Evolutionary conservation across 1,140 invertebrate species (phyloP).

Genomic region (Conus betulinus): DNA sequence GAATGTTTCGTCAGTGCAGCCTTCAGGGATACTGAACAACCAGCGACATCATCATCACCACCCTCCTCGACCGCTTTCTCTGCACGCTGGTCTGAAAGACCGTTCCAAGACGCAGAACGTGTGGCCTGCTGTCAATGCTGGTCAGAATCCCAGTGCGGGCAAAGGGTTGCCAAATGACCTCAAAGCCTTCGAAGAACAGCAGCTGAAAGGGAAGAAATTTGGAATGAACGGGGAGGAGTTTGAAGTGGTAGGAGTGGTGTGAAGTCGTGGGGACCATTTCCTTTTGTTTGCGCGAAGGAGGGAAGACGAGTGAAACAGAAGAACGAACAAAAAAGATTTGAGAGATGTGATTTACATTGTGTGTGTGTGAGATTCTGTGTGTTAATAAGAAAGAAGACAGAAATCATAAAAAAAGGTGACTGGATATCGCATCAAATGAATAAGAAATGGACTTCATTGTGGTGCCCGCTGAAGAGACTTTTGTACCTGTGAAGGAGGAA

Average conservation of each 20-base stretch:
- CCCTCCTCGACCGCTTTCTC: slow-evolving; percentile 7
- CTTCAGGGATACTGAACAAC: slow-evolving; percentile 6
- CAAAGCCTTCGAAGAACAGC: slow-evolving; percentile 45
- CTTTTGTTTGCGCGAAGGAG: too few relatives aligned
- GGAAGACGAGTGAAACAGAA: too few relatives aligned
- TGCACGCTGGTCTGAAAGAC: slow-evolving; percentile 38
- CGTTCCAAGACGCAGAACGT: slow-evolving; percentile 44
- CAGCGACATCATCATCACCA: slow-evolving; percentile 28
- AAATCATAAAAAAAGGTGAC: too few relatives aligned
- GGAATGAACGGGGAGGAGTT: slow-evolving; percentile 59
- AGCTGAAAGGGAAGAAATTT: slow-evolving; percentile 50
- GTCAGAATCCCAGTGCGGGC: not conserved
- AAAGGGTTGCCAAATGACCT: slow-evolving; percentile 17
- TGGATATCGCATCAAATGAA: too few relatives aligned
- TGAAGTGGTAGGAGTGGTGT: slow-evolving; percentile 61
- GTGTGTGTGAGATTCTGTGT: too few relatives aligned
- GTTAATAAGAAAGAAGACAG: too few relatives aligned
- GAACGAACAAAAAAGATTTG: too few relatives aligned
- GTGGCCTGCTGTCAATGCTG: not conserved
- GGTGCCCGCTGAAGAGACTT: too few relatives aligned
- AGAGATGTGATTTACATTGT: too few relatives aligned
- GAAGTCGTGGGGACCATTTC: not conserved
- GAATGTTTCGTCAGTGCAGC: not conserved
- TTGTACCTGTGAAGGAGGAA: too few relatives aligned
- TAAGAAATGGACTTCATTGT: too few relatives aligned